Evolutionary conservation across 2,888 invertebrate genomes (phyloP).

Genomic region (Miltochrista miniata): DNA sequence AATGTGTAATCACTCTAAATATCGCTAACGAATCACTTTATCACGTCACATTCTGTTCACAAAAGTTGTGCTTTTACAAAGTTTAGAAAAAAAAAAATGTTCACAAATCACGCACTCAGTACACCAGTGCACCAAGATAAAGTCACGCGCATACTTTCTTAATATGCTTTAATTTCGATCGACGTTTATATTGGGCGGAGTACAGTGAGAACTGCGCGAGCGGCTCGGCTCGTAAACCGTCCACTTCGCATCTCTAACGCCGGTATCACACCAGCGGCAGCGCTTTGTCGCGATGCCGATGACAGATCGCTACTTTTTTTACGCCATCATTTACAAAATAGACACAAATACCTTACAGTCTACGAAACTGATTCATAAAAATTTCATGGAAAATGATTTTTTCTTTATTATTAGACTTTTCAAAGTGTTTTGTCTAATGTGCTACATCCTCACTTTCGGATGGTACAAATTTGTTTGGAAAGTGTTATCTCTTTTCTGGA

Average conservation of each 20-base stretch:
- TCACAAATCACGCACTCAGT: constrained; percentile 28
- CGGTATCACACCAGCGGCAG: constrained; percentile 34
- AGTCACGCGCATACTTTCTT: constrained; percentile 56
- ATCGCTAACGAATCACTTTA: constrained; percentile 21
- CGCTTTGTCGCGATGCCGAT: constrained; percentile 49
- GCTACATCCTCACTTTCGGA: not conserved
- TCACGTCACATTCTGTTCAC: constrained; percentile 26
- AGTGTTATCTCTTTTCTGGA: too few species aligned
- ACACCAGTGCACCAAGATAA: constrained; percentile 33
- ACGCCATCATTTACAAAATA: constrained; percentile 29
- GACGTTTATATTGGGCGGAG: constrained; percentile 71
- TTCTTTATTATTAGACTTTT: constrained; percentile 17
- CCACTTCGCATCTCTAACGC: constrained; percentile 32
- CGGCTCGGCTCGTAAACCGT: constrained; percentile 58
- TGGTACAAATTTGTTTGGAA: too few species aligned
- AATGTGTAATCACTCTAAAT: constrained; percentile 20
- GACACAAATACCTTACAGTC: constrained; percentile 38
- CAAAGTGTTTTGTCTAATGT: not conserved
- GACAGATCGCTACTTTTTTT: constrained; percentile 53
- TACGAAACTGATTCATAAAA: constrained; percentile 31
- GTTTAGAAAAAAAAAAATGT: constrained; percentile 27
- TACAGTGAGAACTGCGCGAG: constrained; percentile 70
- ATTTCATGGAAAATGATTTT: constrained; percentile 24
- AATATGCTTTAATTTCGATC: constrained; percentile 67
- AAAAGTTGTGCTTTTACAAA: constrained; percentile 31